Base-by-base conservation (phyloP, 1,140 invertebrate genomes). In the Dendrolimus punctatus region DNA sequence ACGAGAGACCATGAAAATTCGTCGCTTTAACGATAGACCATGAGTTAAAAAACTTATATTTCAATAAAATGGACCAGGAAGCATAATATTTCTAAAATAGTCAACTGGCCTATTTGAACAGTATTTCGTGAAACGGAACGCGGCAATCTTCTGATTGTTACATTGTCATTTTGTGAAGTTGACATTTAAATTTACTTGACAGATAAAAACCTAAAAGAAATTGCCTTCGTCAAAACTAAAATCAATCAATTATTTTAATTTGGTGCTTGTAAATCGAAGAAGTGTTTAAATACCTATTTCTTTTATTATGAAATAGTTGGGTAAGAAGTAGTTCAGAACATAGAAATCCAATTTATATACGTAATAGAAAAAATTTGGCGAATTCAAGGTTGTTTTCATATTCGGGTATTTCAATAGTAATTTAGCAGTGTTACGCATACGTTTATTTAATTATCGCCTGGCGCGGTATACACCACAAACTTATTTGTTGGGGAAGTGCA, bases 371-470 rank as follows among this genome's bases (percentile, higher is more conserved):
- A 70, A 76, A 71, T 76, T 72, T 65, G 55, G 68, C 47, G 58
- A 55, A 60, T 52, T 72, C 80, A 84, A 84, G 78, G 78, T 80
- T 83, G 70, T 65, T 68, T 66, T 68, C 60, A 62, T 60, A 56
- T 68, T 69, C 63, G 56, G 68, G 55, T 59, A 67, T 58, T 55
- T 61, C 63, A 71, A 66, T 69, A 58, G 56, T 60, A 73, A 79
- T 73, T 23, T 79, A 71, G 62, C 73, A 63, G 60, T 66, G 67
- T 71, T 73, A 70, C 66, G 64, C 68, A 58, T 67, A 70, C 68
- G 68, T 76, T 80, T 76, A 76, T 77, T 68, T 73, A 84, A 84
- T 84, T 81, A 80, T 64, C 65, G 62, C 68, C 55, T 62, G 65
- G 57, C 64, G 69, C 58, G 60, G 64, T 50, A 4, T 8, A 50